Percentiles rank a stretch among this genome's conserved stretches.
phyloP scores from a whole-genome alignment of 2,113 vertebrate genomes.

The Catagonus wagneri region DNA sequence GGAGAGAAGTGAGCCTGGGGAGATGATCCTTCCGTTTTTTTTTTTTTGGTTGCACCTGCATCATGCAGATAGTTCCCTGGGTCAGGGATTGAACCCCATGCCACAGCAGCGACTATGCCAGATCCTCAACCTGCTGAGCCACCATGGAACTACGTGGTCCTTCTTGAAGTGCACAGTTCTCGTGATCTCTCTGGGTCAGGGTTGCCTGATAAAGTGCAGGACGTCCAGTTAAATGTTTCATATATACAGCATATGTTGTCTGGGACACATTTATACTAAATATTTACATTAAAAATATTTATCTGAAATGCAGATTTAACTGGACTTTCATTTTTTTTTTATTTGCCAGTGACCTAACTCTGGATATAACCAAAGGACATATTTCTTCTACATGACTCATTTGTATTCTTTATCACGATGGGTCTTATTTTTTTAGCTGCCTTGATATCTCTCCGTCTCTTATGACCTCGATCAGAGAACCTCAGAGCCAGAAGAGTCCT shows the following conservation, averaged over 20 bases:
- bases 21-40: not conserved
- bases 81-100: too few species aligned
- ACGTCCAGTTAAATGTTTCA: not conserved
- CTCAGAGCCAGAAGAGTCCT: not conserved
- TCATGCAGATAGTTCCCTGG: too few species aligned
- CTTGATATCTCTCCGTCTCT: not conserved
- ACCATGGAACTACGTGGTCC: not conserved
- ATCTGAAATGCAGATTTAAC: conserved; percentile 8
- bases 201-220: not conserved
- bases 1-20: not conserved
- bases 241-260: not conserved
- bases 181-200: not conserved
- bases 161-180: not conserved
- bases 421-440: not conserved
- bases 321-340: not conserved
- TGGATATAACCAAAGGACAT: not conserved
- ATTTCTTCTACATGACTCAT: conserved; percentile 19
- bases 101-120: too few species aligned
- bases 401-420: not conserved
- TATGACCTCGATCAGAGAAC: not conserved
- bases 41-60: too few species aligned
- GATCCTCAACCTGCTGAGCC: too few species aligned
- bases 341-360: not conserved
- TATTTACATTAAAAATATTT: not conserved
- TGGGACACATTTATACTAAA: not conserved